Base-by-base conservation (phyloP, 1,140 invertebrate genomes). In the Drosophila miranda region DNA sequence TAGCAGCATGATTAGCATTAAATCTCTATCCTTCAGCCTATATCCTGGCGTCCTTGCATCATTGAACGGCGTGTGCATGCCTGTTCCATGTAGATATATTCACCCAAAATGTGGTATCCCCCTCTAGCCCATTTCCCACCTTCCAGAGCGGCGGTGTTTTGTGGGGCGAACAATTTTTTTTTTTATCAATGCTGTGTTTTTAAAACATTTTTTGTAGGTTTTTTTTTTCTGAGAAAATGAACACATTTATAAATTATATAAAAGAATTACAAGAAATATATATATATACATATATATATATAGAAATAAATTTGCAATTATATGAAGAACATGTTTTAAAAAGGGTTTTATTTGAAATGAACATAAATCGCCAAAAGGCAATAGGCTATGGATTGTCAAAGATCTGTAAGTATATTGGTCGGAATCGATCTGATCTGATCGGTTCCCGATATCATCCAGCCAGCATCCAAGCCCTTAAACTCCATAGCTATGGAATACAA, bases 201-300 rank as follows among this genome's bases (percentile, higher is more conserved):
- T 75, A 45, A 75, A 75, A 75, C 71, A 67, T 75, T 75, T 59
- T 67, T 75, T 56, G 69, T 34, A 68, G 34, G 34, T 38, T 58
- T 84, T 87, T 84, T 87, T 82, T 86, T 86, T 86, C 82, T 86
- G 82, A 87, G 82, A 87, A 86, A 86, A 86, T 81, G 63, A 67
- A 38, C 30, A 34, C 30, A 34, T 34, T 38, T 38, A 38, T 38
- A 81, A 73, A 66, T 61, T 67, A 78, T 64, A 81, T 64, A 86
- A 63, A 44, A 57, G 49, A 73, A 67, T 53, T 56, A 60, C 58
- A 73, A 52, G 11, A 66, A 16, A 69, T 43, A 55, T 51, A 55
- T 51, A 58, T 21, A 55, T 51, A 56, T 49, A 46, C 19, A 74
- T 60, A 76, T 52, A 64, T 54, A 64, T 8, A 23, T 55, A 56